Base-by-base conservation (phyloP, 1,140 invertebrate species). In the Pemphigus obesinymphae region DNA sequence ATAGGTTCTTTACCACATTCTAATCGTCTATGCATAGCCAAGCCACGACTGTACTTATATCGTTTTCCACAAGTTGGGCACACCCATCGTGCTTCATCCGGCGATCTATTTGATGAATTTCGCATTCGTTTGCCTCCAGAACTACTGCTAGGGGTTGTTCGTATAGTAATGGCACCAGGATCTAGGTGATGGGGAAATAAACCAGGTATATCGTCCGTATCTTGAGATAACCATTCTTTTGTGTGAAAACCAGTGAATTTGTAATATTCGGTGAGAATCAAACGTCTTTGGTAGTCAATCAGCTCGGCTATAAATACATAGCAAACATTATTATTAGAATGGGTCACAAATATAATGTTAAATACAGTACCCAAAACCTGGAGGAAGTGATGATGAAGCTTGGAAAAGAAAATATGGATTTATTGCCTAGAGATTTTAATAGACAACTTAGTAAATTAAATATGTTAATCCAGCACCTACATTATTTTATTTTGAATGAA, bases 1-100 rank as follows among this genome's bases (percentile, higher is more conserved):
- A 83, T 84, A 3, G 84, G 84, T 78, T 84, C 84, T 61, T 84
- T 84, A 37, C 84, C 84, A 58, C 84, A 85, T 70, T 85, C 84
- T 48, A 84, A 80, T 2, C 83, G 80, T 45, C 73, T 63, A 58
- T 85, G 84, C 82, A 84, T 84, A 10, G 83, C 83, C 15, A 85
- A 82, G 6, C 84, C 84, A 23, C 82, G 82, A n/a, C 85, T 76
- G 43, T 84, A 84, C 17, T 83, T 83, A 34, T 85, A 85, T 10
- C 83, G 61, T 82, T 84, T 84, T 10, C 84, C 82, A 72, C 84
- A 85, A 55, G 82, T 82, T 15, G 84, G 82, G 68, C 84, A 85
- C 15, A 82, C 84, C 83, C 83, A 84, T 26, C 82, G 55, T 20
- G 83, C 78, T 70, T 84, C 83, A 11, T 84, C 82, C 0, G 82